Percentiles rank a stretch among this genome's conserved stretches.
Evolutionary conservation across 2,797 vertebrate genomes (phyloP).

Genomic region (Rhadinocentrus ornatus): DNA sequence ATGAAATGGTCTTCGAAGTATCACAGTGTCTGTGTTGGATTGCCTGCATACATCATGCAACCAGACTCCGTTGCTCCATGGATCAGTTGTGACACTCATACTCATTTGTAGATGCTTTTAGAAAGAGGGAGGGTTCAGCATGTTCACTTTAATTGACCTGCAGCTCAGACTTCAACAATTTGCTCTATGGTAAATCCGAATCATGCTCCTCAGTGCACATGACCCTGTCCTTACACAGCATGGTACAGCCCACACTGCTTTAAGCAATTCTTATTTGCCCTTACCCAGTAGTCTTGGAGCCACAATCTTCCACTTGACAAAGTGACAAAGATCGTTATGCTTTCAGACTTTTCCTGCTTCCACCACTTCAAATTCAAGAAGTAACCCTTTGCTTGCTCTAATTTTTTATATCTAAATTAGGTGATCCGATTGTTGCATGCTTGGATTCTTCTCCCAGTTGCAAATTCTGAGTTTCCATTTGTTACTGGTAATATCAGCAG

Average conservation of each 20-base stretch:
- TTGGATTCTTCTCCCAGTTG: too few relatives aligned
- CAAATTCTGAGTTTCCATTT: too few relatives aligned
- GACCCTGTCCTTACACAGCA: not conserved
- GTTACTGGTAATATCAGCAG: too few relatives aligned
- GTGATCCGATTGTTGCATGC: too few relatives aligned
- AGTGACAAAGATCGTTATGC: not conserved
- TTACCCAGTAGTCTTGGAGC: not conserved
- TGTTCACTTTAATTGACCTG: not conserved
- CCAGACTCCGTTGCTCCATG: not conserved
- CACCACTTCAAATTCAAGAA: not conserved
- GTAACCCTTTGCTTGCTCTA: not conserved
- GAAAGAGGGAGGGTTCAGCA: not conserved
- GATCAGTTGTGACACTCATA: not conserved
- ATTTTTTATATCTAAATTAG: too few relatives aligned
- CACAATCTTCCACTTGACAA: not conserved
- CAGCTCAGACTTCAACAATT: not conserved
- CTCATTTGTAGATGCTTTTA: not conserved
- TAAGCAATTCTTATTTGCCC: not conserved
- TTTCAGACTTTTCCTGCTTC: not conserved
- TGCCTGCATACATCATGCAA: not conserved
- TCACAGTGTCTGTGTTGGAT: too few relatives aligned
- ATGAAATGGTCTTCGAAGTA: too few relatives aligned
- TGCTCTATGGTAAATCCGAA: not conserved
- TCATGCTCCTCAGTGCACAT: not conserved
- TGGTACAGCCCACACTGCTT: not conserved